These are phyloP conservation scores for Falco punctatus DNA, from an alignment of 2,113 vertebrate genomes.

Conservation along the genomic window DNA sequence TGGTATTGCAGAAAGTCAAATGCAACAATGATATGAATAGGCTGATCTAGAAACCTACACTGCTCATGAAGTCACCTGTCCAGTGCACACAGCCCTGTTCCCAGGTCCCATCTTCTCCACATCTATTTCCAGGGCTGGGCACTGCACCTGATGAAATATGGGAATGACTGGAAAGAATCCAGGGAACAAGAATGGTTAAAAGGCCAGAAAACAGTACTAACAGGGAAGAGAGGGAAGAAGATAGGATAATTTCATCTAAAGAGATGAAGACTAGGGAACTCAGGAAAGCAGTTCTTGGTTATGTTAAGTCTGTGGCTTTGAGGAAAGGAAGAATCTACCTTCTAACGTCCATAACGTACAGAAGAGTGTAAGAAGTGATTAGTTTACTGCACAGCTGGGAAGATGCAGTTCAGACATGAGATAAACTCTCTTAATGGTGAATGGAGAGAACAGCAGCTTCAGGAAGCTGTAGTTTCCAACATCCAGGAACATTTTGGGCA, in stretches of 20 bases:
- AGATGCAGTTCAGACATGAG: not conserved
- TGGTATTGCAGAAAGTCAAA: accelerated
- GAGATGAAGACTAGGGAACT: not conserved
- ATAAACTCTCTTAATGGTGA: not conserved
- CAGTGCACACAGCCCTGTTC: not conserved
- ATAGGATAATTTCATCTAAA: not conserved
- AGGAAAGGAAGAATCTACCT: not conserved
- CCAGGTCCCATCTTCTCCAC: not conserved
- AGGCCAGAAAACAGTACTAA: not conserved
- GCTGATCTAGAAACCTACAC: not conserved
- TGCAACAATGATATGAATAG: accelerated
- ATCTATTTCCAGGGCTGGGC: not conserved
- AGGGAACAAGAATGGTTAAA: not conserved
- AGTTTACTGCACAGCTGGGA: not conserved
- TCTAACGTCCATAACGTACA: not conserved
- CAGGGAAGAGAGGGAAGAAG: not conserved
- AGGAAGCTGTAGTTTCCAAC: not conserved
- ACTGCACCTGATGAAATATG: not conserved
- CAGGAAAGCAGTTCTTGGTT: not conserved
- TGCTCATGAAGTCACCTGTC: not conserved
- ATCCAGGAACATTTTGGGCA: not conserved
- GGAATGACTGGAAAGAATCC: not conserved
- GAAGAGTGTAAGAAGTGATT: not conserved
- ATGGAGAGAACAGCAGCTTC: not conserved
- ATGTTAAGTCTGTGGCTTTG: not conserved